Conservation (phyloP, 2,113 vertebrate genomes). For the Polypterus senegalus region DNA sequence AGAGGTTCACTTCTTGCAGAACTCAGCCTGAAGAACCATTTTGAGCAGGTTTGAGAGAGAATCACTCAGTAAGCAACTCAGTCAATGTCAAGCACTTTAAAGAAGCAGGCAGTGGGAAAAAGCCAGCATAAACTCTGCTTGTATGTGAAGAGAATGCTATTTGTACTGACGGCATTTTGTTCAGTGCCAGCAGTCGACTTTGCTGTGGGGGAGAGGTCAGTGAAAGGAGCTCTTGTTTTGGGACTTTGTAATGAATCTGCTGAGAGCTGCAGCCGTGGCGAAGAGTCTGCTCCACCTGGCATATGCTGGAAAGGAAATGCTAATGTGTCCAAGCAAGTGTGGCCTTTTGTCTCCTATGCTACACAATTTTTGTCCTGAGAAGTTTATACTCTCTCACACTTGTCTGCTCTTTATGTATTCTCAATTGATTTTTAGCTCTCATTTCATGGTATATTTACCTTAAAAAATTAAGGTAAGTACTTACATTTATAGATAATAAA, state of each 20-base stretch:
- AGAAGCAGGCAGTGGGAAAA: constrained; percentile 28
- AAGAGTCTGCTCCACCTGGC: constrained; percentile 38
- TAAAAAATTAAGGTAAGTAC: too few relatives aligned
- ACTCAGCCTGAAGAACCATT: too few relatives aligned
- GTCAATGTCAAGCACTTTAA: constrained; percentile 25
- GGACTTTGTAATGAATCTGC: constrained; percentile 33
- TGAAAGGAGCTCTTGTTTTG: constrained; percentile 49
- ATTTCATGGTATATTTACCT: too few relatives aligned
- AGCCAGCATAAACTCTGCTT: constrained; percentile 44
- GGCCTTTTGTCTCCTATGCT: constrained; percentile 1
- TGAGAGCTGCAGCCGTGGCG: constrained; percentile 25
- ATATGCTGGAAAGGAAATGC: constrained; percentile 25
- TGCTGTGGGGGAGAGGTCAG: constrained; percentile 4
- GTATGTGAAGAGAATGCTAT: constrained; percentile 37
- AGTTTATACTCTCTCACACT: too few relatives aligned
- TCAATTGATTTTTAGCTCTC: too few relatives aligned
- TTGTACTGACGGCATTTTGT: constrained; percentile 35
- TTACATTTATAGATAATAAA: too few relatives aligned
- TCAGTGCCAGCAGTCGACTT: constrained; percentile 27
- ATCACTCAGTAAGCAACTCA: constrained; percentile 32
- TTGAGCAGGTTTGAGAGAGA: constrained; percentile 16
- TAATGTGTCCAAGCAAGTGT: constrained; percentile 22
- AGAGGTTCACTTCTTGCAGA: too few relatives aligned
- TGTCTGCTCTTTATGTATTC: too few relatives aligned
- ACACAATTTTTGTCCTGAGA: too few relatives aligned